Conservation (phyloP, 2,888 invertebrate species). For the Lepetodrilus schrolli region DNA sequence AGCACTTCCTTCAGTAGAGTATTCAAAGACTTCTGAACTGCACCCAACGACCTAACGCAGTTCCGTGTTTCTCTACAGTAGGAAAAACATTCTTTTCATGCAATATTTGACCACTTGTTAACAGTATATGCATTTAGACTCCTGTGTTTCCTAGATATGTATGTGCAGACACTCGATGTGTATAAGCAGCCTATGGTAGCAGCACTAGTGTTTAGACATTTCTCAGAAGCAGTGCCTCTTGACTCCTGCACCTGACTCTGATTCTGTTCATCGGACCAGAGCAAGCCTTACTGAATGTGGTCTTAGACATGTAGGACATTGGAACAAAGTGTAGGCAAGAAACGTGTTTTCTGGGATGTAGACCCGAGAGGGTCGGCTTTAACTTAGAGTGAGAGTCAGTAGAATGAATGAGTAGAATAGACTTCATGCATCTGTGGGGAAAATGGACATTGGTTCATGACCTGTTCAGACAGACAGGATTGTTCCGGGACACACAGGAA, state of each 20-base stretch:
- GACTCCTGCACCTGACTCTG: slow-evolving; percentile 21
- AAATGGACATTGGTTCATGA: too few species aligned
- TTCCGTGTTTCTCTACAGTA: slow-evolving; percentile 16
- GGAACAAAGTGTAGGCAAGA: too few species aligned
- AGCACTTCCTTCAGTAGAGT: slow-evolving; percentile 16
- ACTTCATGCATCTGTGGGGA: slow-evolving; percentile 2
- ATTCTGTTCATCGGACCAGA: background rate
- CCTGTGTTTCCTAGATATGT: background rate
- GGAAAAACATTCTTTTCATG: slow-evolving; percentile 10
- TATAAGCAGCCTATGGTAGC: slow-evolving; percentile 16
- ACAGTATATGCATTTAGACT: slow-evolving; percentile 11
- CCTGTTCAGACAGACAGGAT: too few species aligned
- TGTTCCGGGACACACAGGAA: too few species aligned
- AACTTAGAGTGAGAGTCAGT: slow-evolving; percentile 5
- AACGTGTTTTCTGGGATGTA: background rate
- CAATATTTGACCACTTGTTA: slow-evolving; percentile 8
- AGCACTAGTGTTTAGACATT: slow-evolving; percentile 20
- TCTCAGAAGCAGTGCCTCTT: slow-evolving; percentile 26
- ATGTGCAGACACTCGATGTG: background rate
- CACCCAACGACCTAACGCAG: background rate
- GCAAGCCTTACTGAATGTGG: slow-evolving; percentile 16
- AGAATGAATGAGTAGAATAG: slow-evolving; percentile 16
- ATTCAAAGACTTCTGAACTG: background rate
- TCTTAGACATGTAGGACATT: too few species aligned
- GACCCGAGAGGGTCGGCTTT: slow-evolving; percentile 11